A percentile compares a stretch with the other conserved stretches of the same genome.
phyloP scores from a whole-genome alignment of 1,140 invertebrate genomes.

The Delia radicum region DNA sequence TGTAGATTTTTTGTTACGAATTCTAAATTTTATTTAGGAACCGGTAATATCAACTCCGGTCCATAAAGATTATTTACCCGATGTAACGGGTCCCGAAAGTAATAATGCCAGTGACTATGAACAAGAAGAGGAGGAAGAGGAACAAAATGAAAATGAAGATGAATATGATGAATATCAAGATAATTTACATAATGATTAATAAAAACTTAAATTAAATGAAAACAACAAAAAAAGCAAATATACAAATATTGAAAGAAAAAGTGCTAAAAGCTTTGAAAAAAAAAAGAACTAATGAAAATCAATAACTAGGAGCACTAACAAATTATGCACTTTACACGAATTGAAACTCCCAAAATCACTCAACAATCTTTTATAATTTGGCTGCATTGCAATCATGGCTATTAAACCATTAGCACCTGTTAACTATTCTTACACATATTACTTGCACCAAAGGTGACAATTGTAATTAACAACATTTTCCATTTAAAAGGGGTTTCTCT shows the following conservation, averaged over 20 bases:
- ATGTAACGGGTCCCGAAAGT: conserved; percentile 53
- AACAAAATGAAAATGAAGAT: conserved; percentile 52
- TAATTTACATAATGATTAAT: conserved; percentile 52
- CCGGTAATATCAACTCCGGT: conserved; percentile 53
- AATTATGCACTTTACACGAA: not conserved
- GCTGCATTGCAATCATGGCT: not conserved
- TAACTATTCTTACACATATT: not conserved
- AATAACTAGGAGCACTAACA: not conserved
- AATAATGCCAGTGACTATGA: conserved; percentile 54
- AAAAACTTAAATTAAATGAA: not conserved
- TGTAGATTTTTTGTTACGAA: conserved; percentile 21
- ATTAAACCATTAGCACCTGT: not conserved
- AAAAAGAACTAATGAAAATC: not conserved
- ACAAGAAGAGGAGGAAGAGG: conserved; percentile 54
- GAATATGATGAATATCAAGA: conserved; percentile 57
- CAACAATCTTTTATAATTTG: too few species aligned
- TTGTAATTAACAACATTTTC: not conserved
- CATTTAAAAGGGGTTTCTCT: not conserved
- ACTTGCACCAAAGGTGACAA: not conserved
- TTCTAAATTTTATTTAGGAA: conserved; percentile 40
- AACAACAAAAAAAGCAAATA: not conserved
- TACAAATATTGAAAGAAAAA: not conserved
- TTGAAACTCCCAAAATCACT: too few species aligned
- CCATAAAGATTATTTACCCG: conserved; percentile 55
- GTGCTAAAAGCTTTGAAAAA: conserved; percentile 20